A percentile compares a stretch with the other conserved stretches of the same genome.
phyloP scores from a whole-genome alignment of 2,797 vertebrate genomes.

The Phataginus tricuspis region DNA sequence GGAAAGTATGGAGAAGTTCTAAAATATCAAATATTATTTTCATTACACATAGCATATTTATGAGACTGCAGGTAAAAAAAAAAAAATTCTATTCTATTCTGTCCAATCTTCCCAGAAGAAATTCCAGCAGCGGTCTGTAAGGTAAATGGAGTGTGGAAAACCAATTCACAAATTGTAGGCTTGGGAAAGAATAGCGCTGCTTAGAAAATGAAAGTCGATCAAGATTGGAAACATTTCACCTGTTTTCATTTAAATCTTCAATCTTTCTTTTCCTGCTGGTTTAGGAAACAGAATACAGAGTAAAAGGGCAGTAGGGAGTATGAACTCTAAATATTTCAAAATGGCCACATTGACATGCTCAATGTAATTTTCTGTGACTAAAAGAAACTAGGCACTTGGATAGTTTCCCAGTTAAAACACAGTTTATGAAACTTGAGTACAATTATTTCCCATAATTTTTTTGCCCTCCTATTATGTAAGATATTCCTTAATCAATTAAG shows the following conservation, averaged over 20 bases:
- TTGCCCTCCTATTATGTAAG: background rate
- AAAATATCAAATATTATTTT: slow-evolving; percentile 49
- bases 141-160: slow-evolving; percentile 74
- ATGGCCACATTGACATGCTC: background rate
- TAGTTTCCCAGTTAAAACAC: background rate
- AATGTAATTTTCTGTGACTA: background rate
- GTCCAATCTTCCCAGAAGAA: slow-evolving; percentile 38
- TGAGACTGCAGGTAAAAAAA: background rate
- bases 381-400: background rate
- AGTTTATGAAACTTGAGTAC: background rate
- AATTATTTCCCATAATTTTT: background rate
- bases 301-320: background rate
- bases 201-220: slow-evolving; percentile 72
- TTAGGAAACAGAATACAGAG: slow-evolving; percentile 22
- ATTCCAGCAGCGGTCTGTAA: slow-evolving; percentile 55
- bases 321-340: slow-evolving; percentile 38
- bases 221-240: slow-evolving; percentile 63
- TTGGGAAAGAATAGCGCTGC: slow-evolving; percentile 60
- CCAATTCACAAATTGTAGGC: slow-evolving; percentile 73
- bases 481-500: slow-evolving; percentile 31
- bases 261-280: slow-evolving; percentile 50
- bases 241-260: slow-evolving; percentile 62
- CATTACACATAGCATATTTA: slow-evolving; percentile 53
- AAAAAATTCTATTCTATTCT: background rate
- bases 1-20: background rate